Evolutionary conservation across 2,797 vertebrate species (phyloP).

Genomic region (Xerus rutilus): DNA sequence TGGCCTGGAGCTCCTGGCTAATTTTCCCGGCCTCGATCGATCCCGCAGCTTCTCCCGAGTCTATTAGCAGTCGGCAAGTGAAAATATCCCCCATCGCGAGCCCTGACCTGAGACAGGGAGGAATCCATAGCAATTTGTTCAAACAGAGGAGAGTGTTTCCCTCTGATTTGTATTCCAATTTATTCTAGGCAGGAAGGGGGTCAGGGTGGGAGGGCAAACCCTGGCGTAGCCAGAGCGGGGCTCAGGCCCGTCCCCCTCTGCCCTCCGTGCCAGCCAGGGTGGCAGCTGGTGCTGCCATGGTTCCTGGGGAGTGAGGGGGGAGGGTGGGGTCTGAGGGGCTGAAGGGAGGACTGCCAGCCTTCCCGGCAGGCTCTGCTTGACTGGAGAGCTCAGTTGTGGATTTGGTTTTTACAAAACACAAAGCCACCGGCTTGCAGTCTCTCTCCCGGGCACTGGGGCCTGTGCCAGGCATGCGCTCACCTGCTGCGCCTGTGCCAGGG

Average conservation of each 20-base stretch:
- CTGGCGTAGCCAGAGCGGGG: not conserved
- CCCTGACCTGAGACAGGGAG: slow-evolving; percentile 90
- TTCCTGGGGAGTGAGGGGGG: not conserved
- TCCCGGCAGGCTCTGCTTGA: slow-evolving; percentile 75
- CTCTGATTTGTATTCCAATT: slow-evolving; percentile 91
- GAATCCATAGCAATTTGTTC: slow-evolving; percentile 92
- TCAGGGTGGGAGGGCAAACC: slow-evolving; percentile 67
- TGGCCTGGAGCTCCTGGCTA: slow-evolving; percentile 89
- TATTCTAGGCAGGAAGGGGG: slow-evolving; percentile 83
- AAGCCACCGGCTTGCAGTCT: slow-evolving; percentile 73
- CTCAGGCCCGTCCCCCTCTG: not conserved
- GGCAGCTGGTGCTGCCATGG: slow-evolving; percentile 54
- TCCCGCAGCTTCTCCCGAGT: slow-evolving; percentile 89
- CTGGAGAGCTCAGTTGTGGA: slow-evolving; percentile 76
- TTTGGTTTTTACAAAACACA: slow-evolving; percentile 81
- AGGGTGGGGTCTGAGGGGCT: not conserved
- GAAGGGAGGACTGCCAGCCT: slow-evolving; percentile 57
- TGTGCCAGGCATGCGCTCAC: slow-evolving; percentile 77
- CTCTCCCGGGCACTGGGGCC: slow-evolving; percentile 70
- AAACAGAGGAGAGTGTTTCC: slow-evolving; percentile 89
- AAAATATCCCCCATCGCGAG: slow-evolving; percentile 91
- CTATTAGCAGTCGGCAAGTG: slow-evolving; percentile 91
- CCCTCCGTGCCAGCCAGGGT: slow-evolving; percentile 22
- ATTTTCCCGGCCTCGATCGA: slow-evolving; percentile 89
- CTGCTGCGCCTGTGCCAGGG: slow-evolving; percentile 47